Evolutionary conservation across 37 sponge, comb jelly and placozoan species (phyloP).

Genomic region (Lycopodina hypogea): DNA sequence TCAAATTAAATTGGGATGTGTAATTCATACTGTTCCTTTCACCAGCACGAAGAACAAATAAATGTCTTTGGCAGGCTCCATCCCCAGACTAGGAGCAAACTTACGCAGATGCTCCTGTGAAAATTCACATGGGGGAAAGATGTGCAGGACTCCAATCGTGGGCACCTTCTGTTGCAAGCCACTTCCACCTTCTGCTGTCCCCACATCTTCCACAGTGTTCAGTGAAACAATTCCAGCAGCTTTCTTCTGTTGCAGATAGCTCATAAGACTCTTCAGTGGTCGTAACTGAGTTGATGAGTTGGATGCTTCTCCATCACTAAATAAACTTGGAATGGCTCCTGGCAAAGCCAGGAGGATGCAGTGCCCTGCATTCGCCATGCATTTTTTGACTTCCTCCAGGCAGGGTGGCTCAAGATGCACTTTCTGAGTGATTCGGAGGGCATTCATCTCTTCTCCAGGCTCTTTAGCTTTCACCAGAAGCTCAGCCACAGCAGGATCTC

Average conservation of each 20-base stretch:
- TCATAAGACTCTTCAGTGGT: constrained; percentile 86
- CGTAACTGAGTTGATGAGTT: constrained; percentile 36
- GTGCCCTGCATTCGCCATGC: constrained; percentile 83
- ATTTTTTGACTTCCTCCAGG: constrained; percentile 91
- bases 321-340: constrained; percentile 43
- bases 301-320: neutral
- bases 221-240: constrained; percentile 94
- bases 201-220: constrained; percentile 39
- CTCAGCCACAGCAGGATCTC: constrained; percentile 81
- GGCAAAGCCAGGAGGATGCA: constrained; percentile 88
- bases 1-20: too few species aligned
- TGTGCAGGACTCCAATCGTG: constrained; percentile 85
- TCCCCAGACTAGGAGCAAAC: constrained; percentile 69
- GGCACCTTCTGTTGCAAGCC: constrained; percentile 2
- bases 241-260: constrained; percentile 88
- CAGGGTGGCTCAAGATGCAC: constrained; percentile 85
- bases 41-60: constrained; percentile 91
- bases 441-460: constrained; percentile 39
- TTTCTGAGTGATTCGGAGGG: constrained; percentile 83
- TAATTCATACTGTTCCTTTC: constrained; percentile 78
- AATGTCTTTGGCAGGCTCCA: constrained; percentile 84
- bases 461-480: constrained; percentile 52
- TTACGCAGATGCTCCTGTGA: constrained; percentile 75
- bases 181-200: neutral
- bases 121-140: constrained; percentile 95